phyloP scores from a whole-genome alignment of 1,140 invertebrate genomes.

The Bombus pyrosoma region DNA sequence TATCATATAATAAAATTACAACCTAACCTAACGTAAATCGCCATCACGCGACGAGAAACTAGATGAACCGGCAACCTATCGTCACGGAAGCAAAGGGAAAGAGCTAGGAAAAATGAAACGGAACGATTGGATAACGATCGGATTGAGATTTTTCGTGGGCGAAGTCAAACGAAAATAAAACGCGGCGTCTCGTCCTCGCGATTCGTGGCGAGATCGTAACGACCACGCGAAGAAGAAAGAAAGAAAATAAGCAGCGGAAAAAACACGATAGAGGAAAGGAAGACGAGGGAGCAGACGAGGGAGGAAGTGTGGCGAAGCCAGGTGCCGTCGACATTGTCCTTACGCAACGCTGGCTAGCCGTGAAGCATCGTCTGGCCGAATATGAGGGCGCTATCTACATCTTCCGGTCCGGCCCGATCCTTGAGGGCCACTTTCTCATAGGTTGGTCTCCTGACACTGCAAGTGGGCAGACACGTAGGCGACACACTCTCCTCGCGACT shows the following conservation, averaged over 20 bases:
- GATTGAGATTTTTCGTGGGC: neutral
- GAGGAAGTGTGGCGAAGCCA: neutral
- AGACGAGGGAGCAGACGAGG: neutral
- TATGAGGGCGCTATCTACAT: slow-evolving; percentile 18
- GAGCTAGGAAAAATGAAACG: neutral
- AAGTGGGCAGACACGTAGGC: slow-evolving; percentile 50
- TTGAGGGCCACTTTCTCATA: slow-evolving; percentile 38
- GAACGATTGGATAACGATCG: neutral
- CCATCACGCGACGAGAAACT: too few species aligned
- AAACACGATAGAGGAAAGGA: neutral
- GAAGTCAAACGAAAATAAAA: neutral
- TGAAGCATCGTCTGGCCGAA: slow-evolving; percentile 11
- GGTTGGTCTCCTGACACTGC: neutral
- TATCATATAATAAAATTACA: too few species aligned
- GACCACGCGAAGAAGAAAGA: neutral
- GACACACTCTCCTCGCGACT: slow-evolving; percentile 6
- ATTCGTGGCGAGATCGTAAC: neutral
- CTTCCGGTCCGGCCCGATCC: slow-evolving; percentile 28
- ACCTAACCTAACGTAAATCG: too few species aligned
- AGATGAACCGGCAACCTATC: neutral
- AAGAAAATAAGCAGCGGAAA: neutral
- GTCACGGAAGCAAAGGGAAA: too few species aligned
- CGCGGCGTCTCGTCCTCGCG: neutral
- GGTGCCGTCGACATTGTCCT: slow-evolving; percentile 13
- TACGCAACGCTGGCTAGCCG: slow-evolving; percentile 22